Evolutionary conservation across 2,797 vertebrate species (phyloP).

Genomic region (Octomys mimax): DNA sequence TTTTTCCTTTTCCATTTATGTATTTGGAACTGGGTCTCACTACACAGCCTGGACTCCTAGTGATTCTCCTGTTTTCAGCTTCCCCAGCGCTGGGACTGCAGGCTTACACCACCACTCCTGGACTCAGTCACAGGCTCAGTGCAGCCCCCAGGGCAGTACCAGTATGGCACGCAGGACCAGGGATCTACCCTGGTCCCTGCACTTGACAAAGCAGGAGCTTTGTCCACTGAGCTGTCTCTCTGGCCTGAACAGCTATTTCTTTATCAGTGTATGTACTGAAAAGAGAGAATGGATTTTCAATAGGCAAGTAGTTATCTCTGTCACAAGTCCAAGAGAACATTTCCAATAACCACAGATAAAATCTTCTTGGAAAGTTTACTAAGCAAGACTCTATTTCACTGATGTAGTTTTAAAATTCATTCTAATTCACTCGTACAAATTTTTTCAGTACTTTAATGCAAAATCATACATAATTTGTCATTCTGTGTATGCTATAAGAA

Average conservation of each 20-base stretch:
- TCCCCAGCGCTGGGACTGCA: too few relatives aligned
- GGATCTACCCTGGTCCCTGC: too few relatives aligned
- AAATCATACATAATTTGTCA: constrained; percentile 61
- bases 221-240: too few relatives aligned
- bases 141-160: too few relatives aligned
- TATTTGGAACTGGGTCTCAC: too few relatives aligned
- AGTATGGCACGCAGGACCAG: too few relatives aligned
- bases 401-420: not conserved
- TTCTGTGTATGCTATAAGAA: constrained; percentile 58
- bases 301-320: not conserved
- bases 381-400: not conserved
- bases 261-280: not conserved
- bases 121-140: too few relatives aligned
- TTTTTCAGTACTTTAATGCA: constrained; percentile 39
- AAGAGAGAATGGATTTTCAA: not conserved
- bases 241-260: not conserved
- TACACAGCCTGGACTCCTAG: too few relatives aligned
- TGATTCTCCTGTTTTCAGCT: too few relatives aligned
- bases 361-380: not conserved
- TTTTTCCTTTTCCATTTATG: too few relatives aligned
- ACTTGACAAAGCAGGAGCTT: too few relatives aligned
- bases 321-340: not conserved
- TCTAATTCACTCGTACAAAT: not conserved
- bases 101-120: too few relatives aligned
- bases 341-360: not conserved